Percentiles rank a stretch among this genome's conserved stretches.
These are phyloP conservation scores for Charadrius vociferus DNA, from an alignment of 2,113 vertebrate genomes.

Conservation along the genomic window DNA sequence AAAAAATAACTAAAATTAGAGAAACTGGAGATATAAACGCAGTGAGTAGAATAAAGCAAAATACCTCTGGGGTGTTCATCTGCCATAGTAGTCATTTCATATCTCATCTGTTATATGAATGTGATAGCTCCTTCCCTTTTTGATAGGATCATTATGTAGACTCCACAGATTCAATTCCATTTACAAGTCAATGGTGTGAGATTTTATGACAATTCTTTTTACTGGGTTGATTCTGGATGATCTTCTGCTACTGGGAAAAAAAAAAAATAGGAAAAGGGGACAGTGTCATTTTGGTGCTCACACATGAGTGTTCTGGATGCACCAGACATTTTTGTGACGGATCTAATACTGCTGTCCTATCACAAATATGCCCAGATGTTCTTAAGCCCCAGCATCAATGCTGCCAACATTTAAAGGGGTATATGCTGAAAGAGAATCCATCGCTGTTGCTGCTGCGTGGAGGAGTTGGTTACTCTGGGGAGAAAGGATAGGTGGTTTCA, in stretches of 20 bases:
- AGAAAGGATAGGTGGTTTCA: background rate
- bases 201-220: slow-evolving; percentile 78
- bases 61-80: slow-evolving; percentile 81
- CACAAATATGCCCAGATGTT: background rate
- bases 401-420: background rate
- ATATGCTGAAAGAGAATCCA: background rate
- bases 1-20: slow-evolving; percentile 81
- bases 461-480: background rate
- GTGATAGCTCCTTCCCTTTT: slow-evolving; percentile 71
- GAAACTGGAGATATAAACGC: slow-evolving; percentile 74
- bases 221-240: slow-evolving; percentile 71
- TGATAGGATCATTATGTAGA: slow-evolving; percentile 80
- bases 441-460: background rate
- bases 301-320: background rate
- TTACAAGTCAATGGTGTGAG: slow-evolving; percentile 85
- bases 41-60: slow-evolving; percentile 77
- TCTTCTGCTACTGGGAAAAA: background rate
- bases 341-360: background rate
- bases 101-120: slow-evolving; percentile 80
- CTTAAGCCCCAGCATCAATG: background rate
- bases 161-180: slow-evolving; percentile 80
- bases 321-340: background rate
- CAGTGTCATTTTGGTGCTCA: background rate
- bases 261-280: background rate
- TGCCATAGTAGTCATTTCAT: slow-evolving; percentile 75